A percentile compares a stretch with the other conserved stretches of the same genome.
Evolutionary conservation across 1,140 invertebrate species (phyloP).

Genomic region (Brachionus koreanus): DNA sequence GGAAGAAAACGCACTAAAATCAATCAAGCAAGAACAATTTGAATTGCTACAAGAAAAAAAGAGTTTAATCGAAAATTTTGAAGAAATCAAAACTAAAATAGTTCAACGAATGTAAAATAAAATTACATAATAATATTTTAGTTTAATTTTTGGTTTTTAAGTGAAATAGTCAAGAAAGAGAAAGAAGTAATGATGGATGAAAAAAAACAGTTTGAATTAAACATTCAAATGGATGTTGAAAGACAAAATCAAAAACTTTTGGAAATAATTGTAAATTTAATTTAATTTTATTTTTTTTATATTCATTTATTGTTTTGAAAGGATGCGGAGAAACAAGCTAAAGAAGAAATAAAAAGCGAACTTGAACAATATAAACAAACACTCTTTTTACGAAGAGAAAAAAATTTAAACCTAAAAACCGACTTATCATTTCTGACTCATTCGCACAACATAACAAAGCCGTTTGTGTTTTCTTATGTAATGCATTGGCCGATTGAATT

Average conservation of each 20-base stretch:
- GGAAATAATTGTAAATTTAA: not conserved
- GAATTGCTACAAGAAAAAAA: slow-evolving; percentile 28
- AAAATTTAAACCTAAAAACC: not conserved
- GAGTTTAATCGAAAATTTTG: slow-evolving; percentile 31
- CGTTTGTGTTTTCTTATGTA: slow-evolving; percentile 28
- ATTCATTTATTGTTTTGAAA: not conserved
- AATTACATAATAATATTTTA: not conserved
- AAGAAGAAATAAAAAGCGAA: slow-evolving; percentile 10
- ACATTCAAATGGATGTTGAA: not conserved
- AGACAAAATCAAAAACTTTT: slow-evolving; percentile 20
- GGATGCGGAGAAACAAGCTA: not conserved
- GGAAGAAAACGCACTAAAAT: not conserved
- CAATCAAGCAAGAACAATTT: slow-evolving; percentile 30
- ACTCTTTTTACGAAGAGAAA: not conserved
- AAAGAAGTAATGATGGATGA: not conserved
- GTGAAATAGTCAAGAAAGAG: slow-evolving; percentile 9
- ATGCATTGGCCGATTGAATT: slow-evolving; percentile 27
- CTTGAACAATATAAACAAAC: not conserved
- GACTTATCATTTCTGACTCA: slow-evolving; percentile 10
- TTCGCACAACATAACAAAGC: not conserved
- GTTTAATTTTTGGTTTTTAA: not conserved
- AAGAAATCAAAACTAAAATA: slow-evolving; percentile 16
- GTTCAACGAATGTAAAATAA: not conserved
- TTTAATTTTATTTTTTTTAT: not conserved
- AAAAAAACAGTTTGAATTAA: not conserved